These are phyloP conservation scores for Anaspis maculata DNA, from an alignment of 2,888 invertebrate genomes.

Conservation along the genomic window DNA sequence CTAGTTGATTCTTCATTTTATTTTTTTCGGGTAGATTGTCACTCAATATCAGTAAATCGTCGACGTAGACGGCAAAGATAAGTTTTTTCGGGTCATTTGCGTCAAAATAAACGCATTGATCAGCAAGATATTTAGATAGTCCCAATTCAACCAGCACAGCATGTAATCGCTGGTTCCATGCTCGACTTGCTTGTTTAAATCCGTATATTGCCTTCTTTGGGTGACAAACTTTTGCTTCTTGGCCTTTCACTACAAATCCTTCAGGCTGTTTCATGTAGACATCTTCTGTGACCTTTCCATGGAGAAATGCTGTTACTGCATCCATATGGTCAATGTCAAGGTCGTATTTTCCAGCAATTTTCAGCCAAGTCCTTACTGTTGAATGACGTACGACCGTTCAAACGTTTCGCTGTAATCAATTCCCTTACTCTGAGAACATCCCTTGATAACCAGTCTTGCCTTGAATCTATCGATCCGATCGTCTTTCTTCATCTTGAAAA, in stretches of 20 bases:
- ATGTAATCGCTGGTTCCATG: slow-evolving; percentile 3
- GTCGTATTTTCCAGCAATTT: neutral
- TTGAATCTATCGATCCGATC: slow-evolving; percentile 5
- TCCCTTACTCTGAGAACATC: slow-evolving; percentile 1
- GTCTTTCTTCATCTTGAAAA: neutral
- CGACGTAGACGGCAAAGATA: neutral
- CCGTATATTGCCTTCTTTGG: neutral
- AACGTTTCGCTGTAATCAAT: slow-evolving; percentile 1
- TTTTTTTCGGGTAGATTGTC: neutral
- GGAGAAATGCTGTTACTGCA: slow-evolving; percentile 1
- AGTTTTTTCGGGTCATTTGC: neutral
- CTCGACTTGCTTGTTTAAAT: neutral
- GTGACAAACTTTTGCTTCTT: neutral
- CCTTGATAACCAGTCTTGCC: slow-evolving; percentile 1
- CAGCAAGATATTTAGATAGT: neutral
- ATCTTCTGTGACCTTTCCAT: neutral
- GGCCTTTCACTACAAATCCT: neutral
- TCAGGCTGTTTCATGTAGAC: neutral
- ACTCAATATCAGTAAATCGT: neutral
- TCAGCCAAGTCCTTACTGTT: neutral
- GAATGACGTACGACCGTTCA: neutral
- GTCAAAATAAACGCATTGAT: neutral
- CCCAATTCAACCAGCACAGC: neutral
- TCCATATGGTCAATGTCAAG: slow-evolving; percentile 1
- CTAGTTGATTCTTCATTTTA: neutral